A percentile compares a stretch with the other conserved stretches of the same genome.
These are phyloP conservation scores for Phataginus tricuspis DNA, from an alignment of 2,797 vertebrate species.

Conservation along the genomic window DNA sequence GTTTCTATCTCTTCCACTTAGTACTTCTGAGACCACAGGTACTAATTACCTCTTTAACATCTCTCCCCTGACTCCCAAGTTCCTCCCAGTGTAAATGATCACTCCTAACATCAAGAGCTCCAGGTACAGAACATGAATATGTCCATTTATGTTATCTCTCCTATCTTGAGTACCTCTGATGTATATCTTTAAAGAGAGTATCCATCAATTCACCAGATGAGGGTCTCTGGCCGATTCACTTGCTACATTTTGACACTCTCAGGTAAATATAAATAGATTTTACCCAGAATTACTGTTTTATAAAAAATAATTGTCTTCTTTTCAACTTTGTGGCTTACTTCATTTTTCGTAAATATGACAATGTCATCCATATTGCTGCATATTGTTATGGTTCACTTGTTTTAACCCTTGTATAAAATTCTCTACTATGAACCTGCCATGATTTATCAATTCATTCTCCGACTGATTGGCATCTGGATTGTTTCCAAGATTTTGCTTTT, in stretches of 20 bases:
- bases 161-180: conserved; percentile 16
- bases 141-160: not conserved
- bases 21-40: not conserved
- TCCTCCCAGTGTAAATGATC: not conserved
- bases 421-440: not conserved
- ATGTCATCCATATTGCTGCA: not conserved
- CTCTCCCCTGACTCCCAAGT: not conserved
- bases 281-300: not conserved
- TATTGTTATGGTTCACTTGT: not conserved
- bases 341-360: not conserved
- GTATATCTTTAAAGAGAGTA: not conserved
- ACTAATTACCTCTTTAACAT: not conserved
- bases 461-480: not conserved
- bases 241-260: not conserved
- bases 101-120: not conserved
- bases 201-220: not conserved
- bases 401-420: not conserved
- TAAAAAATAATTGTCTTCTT: not conserved
- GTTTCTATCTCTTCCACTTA: not conserved
- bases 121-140: not conserved
- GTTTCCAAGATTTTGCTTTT: not conserved
- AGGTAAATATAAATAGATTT: not conserved
- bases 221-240: not conserved
- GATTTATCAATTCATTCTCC: not conserved
- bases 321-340: not conserved